Evolutionary conservation across 1,140 invertebrate genomes (phyloP), one percentile per base, ranked within the genome.

Genomic region (Cataglyphis hispanica): DNA sequence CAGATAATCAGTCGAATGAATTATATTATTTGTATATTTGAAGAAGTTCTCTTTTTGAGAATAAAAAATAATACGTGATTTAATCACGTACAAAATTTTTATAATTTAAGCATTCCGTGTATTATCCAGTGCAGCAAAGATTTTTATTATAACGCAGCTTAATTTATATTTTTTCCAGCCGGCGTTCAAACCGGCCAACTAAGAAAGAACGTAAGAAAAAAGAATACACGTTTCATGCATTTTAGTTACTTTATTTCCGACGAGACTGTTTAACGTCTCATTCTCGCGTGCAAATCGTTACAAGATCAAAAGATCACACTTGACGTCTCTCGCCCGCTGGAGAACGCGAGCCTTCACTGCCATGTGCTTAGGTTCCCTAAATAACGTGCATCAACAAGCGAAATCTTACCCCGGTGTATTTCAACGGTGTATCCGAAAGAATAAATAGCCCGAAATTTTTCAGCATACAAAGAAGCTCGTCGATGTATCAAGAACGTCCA

Each of bases 141-240:
- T 69, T 80, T 34, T 63, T 43, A 40, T 80, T 80, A 80, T 58
- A 80, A 34, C 64, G 64, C 46, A 11, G 46, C 46, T n/a, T 40
- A 50, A 56, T 69, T 40, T 69, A 80, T 19, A 80, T 40, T 34
- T 70, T 22, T 53, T 77, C 37, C 37, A 53, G 40, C 40, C 75
- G 58, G 37, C 34, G 37, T 46, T 78, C 19, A n/a, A 19, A 31
- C 31, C 72, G 56, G 5, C 22, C 46, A 8, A 61, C 27, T 34
- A 5, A 74, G 34, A 76, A 63, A 53, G 22, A 16, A 64, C 46
- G 16, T 5, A 37, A 72, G 25, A 22, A 27, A 43, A 84, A 75
- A 80, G 50, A 80, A 56, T 70, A 70, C 10, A 80, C 31, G n/a
- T 56, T 69, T 80, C 77, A 69, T 80, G 64, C 63, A 81, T 81